Evolutionary conservation across 1,140 invertebrate species (phyloP).

Genomic region (Anoplolepis gracilipes): DNA sequence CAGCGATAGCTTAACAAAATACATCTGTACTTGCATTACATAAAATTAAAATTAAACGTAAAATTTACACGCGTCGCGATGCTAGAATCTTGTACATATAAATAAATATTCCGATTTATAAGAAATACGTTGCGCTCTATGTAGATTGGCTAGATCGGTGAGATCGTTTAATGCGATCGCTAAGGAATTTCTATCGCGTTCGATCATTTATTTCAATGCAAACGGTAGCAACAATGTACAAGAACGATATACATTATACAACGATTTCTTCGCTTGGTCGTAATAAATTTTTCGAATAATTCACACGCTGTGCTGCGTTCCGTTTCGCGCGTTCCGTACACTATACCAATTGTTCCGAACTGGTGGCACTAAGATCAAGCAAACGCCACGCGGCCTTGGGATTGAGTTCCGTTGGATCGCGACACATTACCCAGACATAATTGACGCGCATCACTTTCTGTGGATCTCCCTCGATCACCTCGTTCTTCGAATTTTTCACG

Average conservation of each 20-base stretch:
- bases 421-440: slow-evolving; percentile 99
- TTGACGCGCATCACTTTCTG: slow-evolving; percentile 98
- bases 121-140: background rate
- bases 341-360: slow-evolving; percentile 96
- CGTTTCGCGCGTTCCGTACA: slow-evolving; percentile 30
- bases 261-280: slow-evolving; percentile 3
- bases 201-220: background rate
- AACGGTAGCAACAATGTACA: slow-evolving; percentile 41
- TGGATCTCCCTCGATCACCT: slow-evolving; percentile 97
- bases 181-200: slow-evolving; percentile 34
- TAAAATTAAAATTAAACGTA: slow-evolving; percentile 23
- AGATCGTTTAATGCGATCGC: slow-evolving; percentile 19
- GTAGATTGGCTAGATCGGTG: background rate
- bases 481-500: slow-evolving; percentile 93
- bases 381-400: slow-evolving; percentile 98
- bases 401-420: slow-evolving; percentile 97
- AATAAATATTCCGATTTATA: slow-evolving; percentile 41
- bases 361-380: slow-evolving; percentile 95
- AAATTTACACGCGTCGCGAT: slow-evolving; percentile 14
- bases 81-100: slow-evolving; percentile 33
- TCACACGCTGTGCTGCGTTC: slow-evolving; percentile 16
- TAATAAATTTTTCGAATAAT: slow-evolving; percentile 62
- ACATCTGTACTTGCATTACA: background rate
- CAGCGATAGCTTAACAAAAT: background rate
- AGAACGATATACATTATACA: background rate